A percentile compares a stretch with the other conserved stretches of the same genome.
phyloP scores from a whole-genome alignment of 1,140 invertebrate genomes.

The Drosophila rufa region DNA sequence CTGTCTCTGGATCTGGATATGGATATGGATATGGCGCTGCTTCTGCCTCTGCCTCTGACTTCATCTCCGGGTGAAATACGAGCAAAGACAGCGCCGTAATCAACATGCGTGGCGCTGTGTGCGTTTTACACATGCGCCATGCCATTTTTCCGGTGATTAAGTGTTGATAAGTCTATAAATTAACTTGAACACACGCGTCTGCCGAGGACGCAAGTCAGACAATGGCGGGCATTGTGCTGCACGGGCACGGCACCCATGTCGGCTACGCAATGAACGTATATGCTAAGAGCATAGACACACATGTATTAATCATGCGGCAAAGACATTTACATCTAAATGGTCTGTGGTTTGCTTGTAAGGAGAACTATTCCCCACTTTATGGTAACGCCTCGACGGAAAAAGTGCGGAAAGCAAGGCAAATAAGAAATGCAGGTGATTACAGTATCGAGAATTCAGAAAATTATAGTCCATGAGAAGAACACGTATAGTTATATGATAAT shows the following conservation, averaged over 20 bases:
- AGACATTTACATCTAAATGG: conserved; percentile 48
- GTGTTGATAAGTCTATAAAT: conserved; percentile 84
- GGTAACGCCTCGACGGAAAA: not conserved
- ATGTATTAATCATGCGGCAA: conserved; percentile 71
- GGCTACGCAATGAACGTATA: conserved; percentile 33
- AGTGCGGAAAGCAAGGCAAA: conserved; percentile 37
- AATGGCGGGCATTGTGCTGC: conserved; percentile 22
- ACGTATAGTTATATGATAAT: not conserved
- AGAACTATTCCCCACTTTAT: conserved; percentile 59
- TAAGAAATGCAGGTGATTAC: conserved; percentile 41
- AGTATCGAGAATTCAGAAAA: conserved; percentile 11
- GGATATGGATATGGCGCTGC: conserved; percentile 15
- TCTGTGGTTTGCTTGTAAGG: conserved; percentile 34
- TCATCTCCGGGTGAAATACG: conserved; percentile 54
- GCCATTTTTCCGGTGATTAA: conserved; percentile 83
- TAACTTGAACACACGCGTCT: conserved; percentile 71
- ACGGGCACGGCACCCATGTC: conserved; percentile 20
- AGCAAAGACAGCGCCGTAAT: conserved; percentile 57
- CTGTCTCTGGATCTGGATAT: conserved; percentile 19
- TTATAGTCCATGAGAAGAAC: not conserved
- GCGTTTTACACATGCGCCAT: conserved; percentile 62
- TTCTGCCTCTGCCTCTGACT: conserved; percentile 33
- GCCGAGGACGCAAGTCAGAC: conserved; percentile 39
- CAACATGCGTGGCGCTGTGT: conserved; percentile 76
- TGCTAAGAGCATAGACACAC: conserved; percentile 9